Conservation (phyloP, 1,140 invertebrate genomes). For the Calliopsis andreniformis region DNA sequence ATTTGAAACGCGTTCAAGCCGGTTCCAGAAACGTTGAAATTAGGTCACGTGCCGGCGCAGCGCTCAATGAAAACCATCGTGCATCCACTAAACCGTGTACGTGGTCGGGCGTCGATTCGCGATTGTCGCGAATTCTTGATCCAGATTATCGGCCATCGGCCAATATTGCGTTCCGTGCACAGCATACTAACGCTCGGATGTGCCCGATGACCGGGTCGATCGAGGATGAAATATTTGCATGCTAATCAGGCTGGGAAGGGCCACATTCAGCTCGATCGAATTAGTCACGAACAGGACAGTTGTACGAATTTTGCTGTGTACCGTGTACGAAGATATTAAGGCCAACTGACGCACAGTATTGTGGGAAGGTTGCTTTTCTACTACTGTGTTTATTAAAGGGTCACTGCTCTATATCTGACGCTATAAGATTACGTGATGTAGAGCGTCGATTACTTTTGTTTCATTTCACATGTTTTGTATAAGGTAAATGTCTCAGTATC, state of each 20-base stretch:
- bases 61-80: constrained; percentile 56
- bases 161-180: constrained; percentile 33
- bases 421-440: too few relatives aligned
- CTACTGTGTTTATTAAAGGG: too few relatives aligned
- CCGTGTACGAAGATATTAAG: too few relatives aligned
- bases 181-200: constrained; percentile 28
- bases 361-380: too few relatives aligned
- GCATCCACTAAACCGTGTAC: constrained; percentile 34
- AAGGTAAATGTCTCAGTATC: too few relatives aligned
- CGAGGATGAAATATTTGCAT: constrained; percentile 27
- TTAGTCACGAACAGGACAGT: not conserved
- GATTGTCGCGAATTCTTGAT: constrained; percentile 56
- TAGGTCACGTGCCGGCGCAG: constrained; percentile 65
- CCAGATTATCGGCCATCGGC: constrained; percentile 42
- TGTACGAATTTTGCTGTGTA: too few relatives aligned
- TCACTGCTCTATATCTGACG: too few relatives aligned
- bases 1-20: constrained; percentile 68
- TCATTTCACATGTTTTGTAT: too few relatives aligned
- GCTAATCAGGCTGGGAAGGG: not conserved
- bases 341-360: too few relatives aligned
- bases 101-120: constrained; percentile 42
- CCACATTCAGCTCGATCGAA: not conserved
- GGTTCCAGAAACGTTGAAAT: constrained; percentile 51
- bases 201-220: not conserved
- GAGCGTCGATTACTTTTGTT: too few relatives aligned